Evolutionary conservation across 2,888 invertebrate species (phyloP).

Genomic region (Cataglyphis albicans): DNA sequence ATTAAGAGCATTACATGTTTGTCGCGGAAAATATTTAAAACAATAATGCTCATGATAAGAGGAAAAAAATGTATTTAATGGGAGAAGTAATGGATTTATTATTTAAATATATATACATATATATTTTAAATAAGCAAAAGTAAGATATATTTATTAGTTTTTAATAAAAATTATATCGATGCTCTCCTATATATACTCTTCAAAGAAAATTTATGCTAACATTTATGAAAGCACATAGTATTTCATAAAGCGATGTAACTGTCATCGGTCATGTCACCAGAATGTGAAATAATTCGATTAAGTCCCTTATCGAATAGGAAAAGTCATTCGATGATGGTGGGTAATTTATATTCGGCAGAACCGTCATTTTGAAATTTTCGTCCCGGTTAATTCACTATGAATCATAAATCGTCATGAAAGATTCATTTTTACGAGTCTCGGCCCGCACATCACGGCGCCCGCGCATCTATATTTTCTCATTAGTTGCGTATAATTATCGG

Average conservation of each 20-base stretch:
- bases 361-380: constrained; percentile 20
- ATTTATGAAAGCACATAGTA: constrained; percentile 8
- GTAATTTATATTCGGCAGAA: constrained; percentile 2
- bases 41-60: background rate
- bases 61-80: constrained; percentile 6
- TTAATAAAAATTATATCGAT: background rate
- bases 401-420: constrained; percentile 53
- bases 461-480: constrained; percentile 43
- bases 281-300: constrained; percentile 46
- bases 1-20: background rate
- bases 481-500: constrained; percentile 50
- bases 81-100: background rate
- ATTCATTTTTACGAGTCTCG: constrained; percentile 39
- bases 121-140: background rate
- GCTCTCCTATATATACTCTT: background rate
- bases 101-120: background rate
- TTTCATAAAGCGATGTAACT: constrained; percentile 19
- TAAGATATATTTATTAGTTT: background rate
- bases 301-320: constrained; percentile 3
- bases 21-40: background rate
- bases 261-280: constrained; percentile 24
- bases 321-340: constrained; percentile 41
- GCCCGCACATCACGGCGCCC: background rate
- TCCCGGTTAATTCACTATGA: constrained; percentile 28
- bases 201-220: constrained; percentile 5